phyloP scores from a whole-genome alignment of 2,113 vertebrate species.

The Fregetta grallaria region DNA sequence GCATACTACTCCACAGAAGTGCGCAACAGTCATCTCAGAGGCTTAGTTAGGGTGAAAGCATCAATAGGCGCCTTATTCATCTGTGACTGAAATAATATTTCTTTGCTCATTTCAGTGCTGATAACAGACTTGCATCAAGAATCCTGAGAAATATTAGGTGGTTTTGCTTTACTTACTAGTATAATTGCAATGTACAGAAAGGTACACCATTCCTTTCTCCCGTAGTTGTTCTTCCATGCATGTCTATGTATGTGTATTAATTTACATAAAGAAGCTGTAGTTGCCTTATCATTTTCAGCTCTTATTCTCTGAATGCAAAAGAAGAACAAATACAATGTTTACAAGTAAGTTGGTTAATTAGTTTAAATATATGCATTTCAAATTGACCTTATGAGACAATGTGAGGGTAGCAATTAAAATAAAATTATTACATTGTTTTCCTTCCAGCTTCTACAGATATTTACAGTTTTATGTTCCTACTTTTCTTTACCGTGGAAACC shows the following conservation, averaged over 20 bases:
- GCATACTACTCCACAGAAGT: neutral
- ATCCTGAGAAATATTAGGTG: neutral
- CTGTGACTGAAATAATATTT: neutral
- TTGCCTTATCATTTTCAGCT: neutral
- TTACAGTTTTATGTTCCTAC: neutral
- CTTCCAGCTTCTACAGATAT: neutral
- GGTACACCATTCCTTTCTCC: neutral
- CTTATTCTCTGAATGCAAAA: neutral
- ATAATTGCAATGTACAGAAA: neutral
- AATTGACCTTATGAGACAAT: conserved; percentile 22
- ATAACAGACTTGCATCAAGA: neutral
- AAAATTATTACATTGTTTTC: neutral
- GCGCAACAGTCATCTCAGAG: neutral
- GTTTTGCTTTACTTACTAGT: neutral
- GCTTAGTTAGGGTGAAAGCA: neutral
- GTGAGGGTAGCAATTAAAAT: neutral
- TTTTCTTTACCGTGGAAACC: conserved; percentile 3
- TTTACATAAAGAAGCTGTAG: neutral
- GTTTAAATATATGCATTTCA: conserved; percentile 27
- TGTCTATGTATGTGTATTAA: neutral
- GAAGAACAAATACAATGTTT: neutral
- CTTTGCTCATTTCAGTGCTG: neutral
- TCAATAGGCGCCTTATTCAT: neutral
- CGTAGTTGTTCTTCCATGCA: neutral
- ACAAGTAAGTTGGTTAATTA: conserved; percentile 39